These are phyloP conservation scores for Hypothenemus hampei DNA, from an alignment of 1,140 invertebrate genomes.

Conservation along the genomic window DNA sequence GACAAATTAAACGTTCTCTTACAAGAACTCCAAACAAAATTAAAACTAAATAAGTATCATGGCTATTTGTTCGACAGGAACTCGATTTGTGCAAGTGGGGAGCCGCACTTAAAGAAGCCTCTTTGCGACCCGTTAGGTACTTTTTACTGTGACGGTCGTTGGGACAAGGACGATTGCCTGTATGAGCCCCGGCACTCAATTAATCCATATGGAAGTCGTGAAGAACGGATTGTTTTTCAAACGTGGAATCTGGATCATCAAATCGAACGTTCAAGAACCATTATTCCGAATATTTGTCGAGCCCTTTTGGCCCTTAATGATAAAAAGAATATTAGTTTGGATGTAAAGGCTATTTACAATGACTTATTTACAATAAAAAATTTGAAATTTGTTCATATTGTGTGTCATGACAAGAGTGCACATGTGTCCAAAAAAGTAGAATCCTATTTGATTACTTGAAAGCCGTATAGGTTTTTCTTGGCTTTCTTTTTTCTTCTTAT, in stretches of 20 bases:
- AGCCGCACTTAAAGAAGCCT: constrained; percentile 32
- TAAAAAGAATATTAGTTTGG: constrained; percentile 27
- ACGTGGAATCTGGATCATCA: constrained; percentile 89
- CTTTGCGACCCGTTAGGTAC: constrained; percentile 68
- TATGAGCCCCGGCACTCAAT: constrained; percentile 65
- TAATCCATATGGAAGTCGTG: constrained; percentile 77
- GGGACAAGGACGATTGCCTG: constrained; percentile 58
- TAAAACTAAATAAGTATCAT: constrained; percentile 67
- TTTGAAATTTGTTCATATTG: constrained; percentile 79
- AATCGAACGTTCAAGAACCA: constrained; percentile 56
- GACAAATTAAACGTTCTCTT: constrained; percentile 57
- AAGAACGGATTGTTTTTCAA: constrained; percentile 78
- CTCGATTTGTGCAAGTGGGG: constrained; percentile 33
- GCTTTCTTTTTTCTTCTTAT: background rate
- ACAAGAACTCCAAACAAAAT: constrained; percentile 55
- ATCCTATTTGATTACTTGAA: constrained; percentile 34
- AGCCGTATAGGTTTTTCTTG: background rate
- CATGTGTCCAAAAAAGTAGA: constrained; percentile 47
- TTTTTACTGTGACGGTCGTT: constrained; percentile 71
- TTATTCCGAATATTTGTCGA: constrained; percentile 54
- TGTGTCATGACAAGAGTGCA: constrained; percentile 80
- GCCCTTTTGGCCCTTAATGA: constrained; percentile 41
- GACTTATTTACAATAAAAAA: constrained; percentile 79
- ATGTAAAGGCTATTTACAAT: constrained; percentile 54
- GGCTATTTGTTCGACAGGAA: constrained; percentile 69